phyloP scores from a whole-genome alignment of 1,140 invertebrate genomes.

The Cryptotermes secundus region DNA sequence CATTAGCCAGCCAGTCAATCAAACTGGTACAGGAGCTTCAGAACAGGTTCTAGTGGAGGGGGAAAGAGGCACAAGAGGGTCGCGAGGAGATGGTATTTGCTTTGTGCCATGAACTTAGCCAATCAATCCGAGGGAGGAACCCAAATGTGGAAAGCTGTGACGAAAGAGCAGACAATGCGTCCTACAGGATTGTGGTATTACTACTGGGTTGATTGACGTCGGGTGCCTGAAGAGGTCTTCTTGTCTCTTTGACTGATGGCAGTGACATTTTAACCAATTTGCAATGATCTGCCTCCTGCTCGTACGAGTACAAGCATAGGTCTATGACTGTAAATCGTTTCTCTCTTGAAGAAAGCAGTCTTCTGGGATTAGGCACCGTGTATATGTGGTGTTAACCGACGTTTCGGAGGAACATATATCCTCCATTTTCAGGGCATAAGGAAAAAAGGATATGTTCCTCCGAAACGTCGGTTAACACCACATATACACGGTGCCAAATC shows the following conservation, averaged over 20 bases:
- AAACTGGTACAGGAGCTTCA: neutral
- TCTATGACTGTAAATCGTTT: too few relatives aligned
- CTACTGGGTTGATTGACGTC: neutral
- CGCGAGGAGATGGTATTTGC: neutral
- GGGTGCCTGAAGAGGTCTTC: neutral
- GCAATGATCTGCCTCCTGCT: neutral
- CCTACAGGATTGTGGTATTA: neutral
- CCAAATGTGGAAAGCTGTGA: neutral
- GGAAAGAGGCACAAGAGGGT: neutral
- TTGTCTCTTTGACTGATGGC: neutral
- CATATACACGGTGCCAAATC: too few relatives aligned
- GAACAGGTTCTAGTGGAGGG: neutral
- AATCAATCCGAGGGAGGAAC: neutral
- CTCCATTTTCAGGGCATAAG: too few relatives aligned
- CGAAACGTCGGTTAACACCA: too few relatives aligned
- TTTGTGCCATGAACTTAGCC: constrained; percentile 5
- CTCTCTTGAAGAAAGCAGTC: too few relatives aligned
- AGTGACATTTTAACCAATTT: neutral
- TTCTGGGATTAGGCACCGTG: too few relatives aligned
- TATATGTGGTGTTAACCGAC: too few relatives aligned
- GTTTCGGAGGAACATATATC: too few relatives aligned
- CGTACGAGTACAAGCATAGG: neutral
- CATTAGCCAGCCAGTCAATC: neutral
- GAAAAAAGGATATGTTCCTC: too few relatives aligned
- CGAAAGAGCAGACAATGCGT: neutral